A percentile compares a stretch with the other conserved stretches of the same genome.
phyloP scores from a whole-genome alignment of 2,113 vertebrate species.

The Aldabrachelys gigantea region DNA sequence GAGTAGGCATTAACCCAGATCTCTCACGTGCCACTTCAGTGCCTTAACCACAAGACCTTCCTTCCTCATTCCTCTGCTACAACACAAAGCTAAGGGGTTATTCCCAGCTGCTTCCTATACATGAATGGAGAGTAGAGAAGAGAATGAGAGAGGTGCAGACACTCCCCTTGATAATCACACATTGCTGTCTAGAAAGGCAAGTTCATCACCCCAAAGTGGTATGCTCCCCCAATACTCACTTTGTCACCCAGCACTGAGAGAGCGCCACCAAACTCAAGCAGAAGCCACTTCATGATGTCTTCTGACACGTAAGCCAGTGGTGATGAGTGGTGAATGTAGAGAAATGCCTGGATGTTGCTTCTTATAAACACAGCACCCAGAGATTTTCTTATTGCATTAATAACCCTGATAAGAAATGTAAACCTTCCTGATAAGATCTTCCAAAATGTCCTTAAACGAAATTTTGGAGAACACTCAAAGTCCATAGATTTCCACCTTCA shows the following conservation, averaged over 20 bases:
- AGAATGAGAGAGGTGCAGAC: background rate
- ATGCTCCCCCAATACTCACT: no score
- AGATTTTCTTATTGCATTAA: background rate
- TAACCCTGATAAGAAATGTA: conserved; percentile 23
- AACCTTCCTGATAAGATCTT: background rate
- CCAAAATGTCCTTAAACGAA: background rate
- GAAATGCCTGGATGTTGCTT: background rate
- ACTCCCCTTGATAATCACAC: background rate
- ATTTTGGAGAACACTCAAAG: background rate
- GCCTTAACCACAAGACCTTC: background rate
- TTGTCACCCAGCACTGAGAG: conserved; percentile 27
- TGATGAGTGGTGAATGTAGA: background rate
- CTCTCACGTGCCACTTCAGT: background rate
- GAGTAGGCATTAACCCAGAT: background rate
- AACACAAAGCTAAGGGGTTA: no score
- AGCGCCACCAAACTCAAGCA: conserved; percentile 63
- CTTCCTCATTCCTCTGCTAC: background rate
- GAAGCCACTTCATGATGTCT: conserved; percentile 53
- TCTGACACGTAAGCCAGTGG: background rate
- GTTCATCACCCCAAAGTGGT: no score
- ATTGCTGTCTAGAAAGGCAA: background rate
- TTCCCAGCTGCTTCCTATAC: background rate
- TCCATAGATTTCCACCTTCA: background rate
- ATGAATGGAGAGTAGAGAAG: background rate
- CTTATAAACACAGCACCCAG: conserved; percentile 4